phyloP scores from a whole-genome alignment of 2,888 invertebrate species.

The Parapristionchus giblindavisi region DNA sequence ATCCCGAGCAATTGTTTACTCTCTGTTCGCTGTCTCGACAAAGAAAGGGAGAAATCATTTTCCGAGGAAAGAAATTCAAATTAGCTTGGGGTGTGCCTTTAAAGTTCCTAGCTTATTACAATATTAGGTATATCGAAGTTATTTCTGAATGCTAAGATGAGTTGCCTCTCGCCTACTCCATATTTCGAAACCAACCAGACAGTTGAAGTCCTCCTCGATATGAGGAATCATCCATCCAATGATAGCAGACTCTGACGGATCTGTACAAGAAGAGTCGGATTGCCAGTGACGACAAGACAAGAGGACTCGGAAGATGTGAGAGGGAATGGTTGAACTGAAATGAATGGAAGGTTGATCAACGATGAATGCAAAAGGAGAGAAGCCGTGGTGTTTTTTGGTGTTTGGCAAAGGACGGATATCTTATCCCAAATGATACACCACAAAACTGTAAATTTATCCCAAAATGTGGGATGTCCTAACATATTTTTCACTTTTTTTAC shows the following conservation, averaged over 20 bases:
- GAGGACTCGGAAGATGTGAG: conserved; percentile 35
- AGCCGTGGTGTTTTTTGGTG: neutral
- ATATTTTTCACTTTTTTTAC: no score
- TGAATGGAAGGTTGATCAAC: neutral
- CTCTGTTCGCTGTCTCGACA: neutral
- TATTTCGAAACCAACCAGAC: conserved; percentile 21
- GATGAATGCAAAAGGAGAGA: neutral
- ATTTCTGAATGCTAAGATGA: no score
- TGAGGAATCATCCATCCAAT: conserved; percentile 26
- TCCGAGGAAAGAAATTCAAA: neutral
- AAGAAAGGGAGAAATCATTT: neutral
- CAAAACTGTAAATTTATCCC: no score
- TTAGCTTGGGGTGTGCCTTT: neutral
- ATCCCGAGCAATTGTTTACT: no score
- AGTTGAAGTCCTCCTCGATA: conserved; percentile 37
- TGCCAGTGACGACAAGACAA: conserved; percentile 32
- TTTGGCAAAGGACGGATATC: no score
- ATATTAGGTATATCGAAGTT: no score
- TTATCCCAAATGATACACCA: no score
- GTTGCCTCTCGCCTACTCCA: no score
- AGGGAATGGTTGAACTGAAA: conserved; percentile 29
- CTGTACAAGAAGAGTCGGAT: conserved; percentile 17
- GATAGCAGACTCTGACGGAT: conserved; percentile 4
- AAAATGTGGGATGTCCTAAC: no score
- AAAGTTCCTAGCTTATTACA: no score